These are phyloP conservation scores for Melanostigma gelatinosum DNA, from an alignment of 2,113 vertebrate species.

Conservation along the genomic window DNA sequence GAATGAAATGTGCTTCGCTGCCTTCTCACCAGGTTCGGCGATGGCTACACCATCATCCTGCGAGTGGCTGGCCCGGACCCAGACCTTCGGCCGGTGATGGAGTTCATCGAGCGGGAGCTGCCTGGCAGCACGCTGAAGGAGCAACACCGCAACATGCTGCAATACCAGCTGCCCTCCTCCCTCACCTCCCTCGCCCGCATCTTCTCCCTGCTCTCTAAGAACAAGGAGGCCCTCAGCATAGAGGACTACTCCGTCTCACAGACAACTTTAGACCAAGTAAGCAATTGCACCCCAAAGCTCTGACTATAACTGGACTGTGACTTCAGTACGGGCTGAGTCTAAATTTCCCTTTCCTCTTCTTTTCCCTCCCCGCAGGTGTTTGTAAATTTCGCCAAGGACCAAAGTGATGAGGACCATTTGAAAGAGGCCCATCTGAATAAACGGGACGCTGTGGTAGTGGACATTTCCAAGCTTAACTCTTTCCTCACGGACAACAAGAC, in stretches of 20 bases:
- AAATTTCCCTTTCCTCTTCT: conserved; percentile 16
- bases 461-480: conserved; percentile 88
- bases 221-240: conserved; percentile 94
- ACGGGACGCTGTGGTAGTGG: conserved; percentile 91
- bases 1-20: neutral
- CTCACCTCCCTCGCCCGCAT: conserved; percentile 93
- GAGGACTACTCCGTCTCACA: conserved; percentile 99
- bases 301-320: neutral
- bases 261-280: conserved; percentile 99
- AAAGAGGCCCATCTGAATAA: conserved; percentile 94
- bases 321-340: neutral
- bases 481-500: conserved; percentile 91
- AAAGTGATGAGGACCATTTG: conserved; percentile 97
- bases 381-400: conserved; percentile 99
- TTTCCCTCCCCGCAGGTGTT: conserved; percentile 87
- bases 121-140: conserved; percentile 96
- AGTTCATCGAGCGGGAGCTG: conserved; percentile 92
- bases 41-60: conserved; percentile 96
- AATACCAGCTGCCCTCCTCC: conserved; percentile 95
- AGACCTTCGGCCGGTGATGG: conserved; percentile 90
- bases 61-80: conserved; percentile 92
- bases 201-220: conserved; percentile 94
- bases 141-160: conserved; percentile 96
- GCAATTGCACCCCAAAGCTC: conserved; percentile 26
- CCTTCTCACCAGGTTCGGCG: conserved; percentile 88